Base-by-base conservation (phyloP, 2,113 vertebrate species). In the Panthera tigris region DNA sequence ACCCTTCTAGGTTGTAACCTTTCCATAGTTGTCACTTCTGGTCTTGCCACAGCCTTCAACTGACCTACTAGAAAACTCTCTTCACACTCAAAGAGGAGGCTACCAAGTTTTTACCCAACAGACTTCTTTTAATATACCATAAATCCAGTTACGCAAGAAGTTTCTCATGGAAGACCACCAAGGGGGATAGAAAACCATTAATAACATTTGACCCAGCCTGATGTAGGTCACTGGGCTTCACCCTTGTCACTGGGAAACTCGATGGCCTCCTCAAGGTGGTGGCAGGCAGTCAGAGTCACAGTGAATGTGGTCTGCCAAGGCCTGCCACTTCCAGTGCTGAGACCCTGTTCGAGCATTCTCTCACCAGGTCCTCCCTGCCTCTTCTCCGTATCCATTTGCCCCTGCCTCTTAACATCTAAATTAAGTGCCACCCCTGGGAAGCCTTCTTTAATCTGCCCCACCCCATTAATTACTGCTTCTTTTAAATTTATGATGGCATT, bases 301-400 rank as follows among this genome's bases (percentile, higher is more conserved):
- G 11, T 13, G 5, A 12, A 15, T 0, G 3, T 2, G 33, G 7
- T 7, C 1, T 11, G n/a, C 3, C 12, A 1, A 0, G 33, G 25
- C 90, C 23, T 33, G 4, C 45, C 23, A 13, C 48, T 31, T 21
- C 16, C 65, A 19, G 2, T 10, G 1, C 27, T 4, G 27, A 6
- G 8, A 5, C 4, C 4, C 29, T n/a, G 16, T 2, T 1, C 2
- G 1, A 29, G 27, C 5, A 0, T 45, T 50, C 33, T 15, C 2
- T 39, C 21, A 0, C 19, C 6, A 7, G 1, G 12, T 19, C 29
- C 19, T 29, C 16, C 16, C 61, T 61, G 39, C 23, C 14, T 10
- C 16, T 27, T 50, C 52, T 61, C n/a, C 2, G 0, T 63, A n/a
- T 68, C n/a, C 13, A 8, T 4, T 27, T 71, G 23, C 57, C 45